These are phyloP conservation scores for Paramormyrops kingsleyae DNA, from an alignment of 2,113 vertebrate species.

Conservation along the genomic window DNA sequence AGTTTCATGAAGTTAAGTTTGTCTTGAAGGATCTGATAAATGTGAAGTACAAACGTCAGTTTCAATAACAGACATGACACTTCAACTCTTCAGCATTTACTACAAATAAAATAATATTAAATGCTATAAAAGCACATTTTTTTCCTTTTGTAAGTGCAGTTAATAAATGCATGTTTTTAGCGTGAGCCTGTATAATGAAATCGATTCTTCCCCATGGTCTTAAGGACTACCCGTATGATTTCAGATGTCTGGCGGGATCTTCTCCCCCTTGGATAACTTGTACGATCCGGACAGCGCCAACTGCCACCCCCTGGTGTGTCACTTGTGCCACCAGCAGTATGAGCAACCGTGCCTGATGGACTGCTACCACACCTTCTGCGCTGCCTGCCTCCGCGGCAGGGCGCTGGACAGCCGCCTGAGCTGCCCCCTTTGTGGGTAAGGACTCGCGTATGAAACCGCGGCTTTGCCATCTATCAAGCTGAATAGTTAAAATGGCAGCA, in stretches of 20 bases:
- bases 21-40: neutral
- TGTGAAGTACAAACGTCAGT: neutral
- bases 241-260: constrained; percentile 80
- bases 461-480: neutral
- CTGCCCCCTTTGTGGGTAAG: constrained; percentile 85
- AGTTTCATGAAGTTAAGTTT: neutral
- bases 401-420: constrained; percentile 64
- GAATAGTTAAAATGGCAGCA: neutral
- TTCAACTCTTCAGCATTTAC: neutral
- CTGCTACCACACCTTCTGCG: constrained; percentile 87
- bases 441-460: neutral
- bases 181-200: neutral
- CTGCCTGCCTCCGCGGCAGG: constrained; percentile 73
- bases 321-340: constrained; percentile 79
- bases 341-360: constrained; percentile 81
- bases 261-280: constrained; percentile 60
- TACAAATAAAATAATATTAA: neutral
- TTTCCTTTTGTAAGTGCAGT: neutral
- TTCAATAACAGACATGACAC: neutral
- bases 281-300: constrained; percentile 63
- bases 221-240: constrained; percentile 4
- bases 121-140: neutral
- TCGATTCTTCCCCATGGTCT: neutral
- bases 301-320: constrained; percentile 78
- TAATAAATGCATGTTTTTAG: neutral